Percentiles rank a stretch among this genome's conserved stretches.
phyloP scores from a whole-genome alignment of 1,140 invertebrate genomes.

The Philotrypesis tridentata region DNA sequence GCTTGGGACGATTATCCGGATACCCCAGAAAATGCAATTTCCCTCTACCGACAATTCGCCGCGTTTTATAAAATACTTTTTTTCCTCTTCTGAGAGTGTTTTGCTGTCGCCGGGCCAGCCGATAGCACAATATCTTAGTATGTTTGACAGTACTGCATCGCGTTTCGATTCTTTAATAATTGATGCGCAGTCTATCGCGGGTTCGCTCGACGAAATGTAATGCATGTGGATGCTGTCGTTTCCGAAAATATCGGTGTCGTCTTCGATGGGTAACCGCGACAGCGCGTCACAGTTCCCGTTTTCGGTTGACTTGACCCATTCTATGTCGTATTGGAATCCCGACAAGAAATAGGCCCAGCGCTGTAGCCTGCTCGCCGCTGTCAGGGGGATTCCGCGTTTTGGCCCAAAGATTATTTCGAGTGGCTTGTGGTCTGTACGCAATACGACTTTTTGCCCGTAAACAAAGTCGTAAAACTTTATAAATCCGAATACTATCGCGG shows the following conservation, averaged over 20 bases:
- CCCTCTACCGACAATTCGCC: slow-evolving; percentile 42
- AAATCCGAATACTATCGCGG: too few species aligned
- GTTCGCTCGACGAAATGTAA: too few species aligned
- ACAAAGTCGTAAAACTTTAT: slow-evolving; percentile 68
- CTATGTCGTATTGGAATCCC: slow-evolving; percentile 21
- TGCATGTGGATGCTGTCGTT: too few species aligned
- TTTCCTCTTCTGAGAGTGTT: neutral
- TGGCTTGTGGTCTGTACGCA: slow-evolving; percentile 67
- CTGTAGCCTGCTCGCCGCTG: slow-evolving; percentile 23
- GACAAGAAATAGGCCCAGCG: slow-evolving; percentile 39
- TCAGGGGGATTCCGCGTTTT: slow-evolving; percentile 48
- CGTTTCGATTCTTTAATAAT: slow-evolving; percentile 52
- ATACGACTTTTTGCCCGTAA: slow-evolving; percentile 64
- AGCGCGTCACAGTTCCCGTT: slow-evolving; percentile 29
- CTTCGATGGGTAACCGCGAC: slow-evolving; percentile 18
- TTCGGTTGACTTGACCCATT: slow-evolving; percentile 6
- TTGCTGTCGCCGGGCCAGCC: neutral
- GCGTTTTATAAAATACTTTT: neutral
- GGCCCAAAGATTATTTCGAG: slow-evolving; percentile 47
- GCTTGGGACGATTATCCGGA: too few species aligned
- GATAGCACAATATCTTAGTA: neutral
- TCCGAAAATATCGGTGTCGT: neutral
- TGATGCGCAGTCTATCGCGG: too few species aligned
- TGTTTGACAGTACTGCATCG: neutral
- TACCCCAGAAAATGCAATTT: slow-evolving; percentile 57